These are phyloP conservation scores for Sminthurides bifidus DNA, from an alignment of 1,140 invertebrate genomes.

Conservation along the genomic window DNA sequence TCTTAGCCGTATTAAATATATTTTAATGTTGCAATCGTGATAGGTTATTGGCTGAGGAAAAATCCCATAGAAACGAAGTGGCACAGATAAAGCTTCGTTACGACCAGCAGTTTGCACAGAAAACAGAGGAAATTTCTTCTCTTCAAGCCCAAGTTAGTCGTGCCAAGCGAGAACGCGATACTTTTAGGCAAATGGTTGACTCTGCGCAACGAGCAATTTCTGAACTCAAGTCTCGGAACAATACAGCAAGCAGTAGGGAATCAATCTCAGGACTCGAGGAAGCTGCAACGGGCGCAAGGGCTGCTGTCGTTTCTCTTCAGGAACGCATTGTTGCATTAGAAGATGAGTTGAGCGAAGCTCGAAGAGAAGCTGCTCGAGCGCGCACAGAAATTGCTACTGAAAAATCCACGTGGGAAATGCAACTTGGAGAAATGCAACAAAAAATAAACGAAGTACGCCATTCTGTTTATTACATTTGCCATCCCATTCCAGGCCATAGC, in stretches of 20 bases:
- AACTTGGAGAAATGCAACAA: conserved; percentile 76
- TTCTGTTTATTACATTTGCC: background rate
- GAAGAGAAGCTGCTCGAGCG: conserved; percentile 66
- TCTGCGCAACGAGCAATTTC: conserved; percentile 67
- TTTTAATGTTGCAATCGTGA: background rate
- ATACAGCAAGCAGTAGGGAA: conserved; percentile 2
- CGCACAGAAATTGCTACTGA: conserved; percentile 83
- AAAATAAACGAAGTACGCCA: conserved; percentile 71
- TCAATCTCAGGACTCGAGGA: conserved; percentile 22
- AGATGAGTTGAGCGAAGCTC: conserved; percentile 72
- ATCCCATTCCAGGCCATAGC: too few relatives aligned
- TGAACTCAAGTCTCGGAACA: conserved; percentile 48
- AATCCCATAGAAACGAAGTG: conserved; percentile 67
- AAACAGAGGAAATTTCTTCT: conserved; percentile 72
- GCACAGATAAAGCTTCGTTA: conserved; percentile 75
- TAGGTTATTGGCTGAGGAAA: conserved; percentile 45
- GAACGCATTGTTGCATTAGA: conserved; percentile 73
- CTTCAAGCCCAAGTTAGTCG: conserved; percentile 63
- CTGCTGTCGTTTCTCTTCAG: conserved; percentile 51
- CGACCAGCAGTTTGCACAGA: conserved; percentile 69
- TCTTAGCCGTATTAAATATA: conserved; percentile 1
- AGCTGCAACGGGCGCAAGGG: conserved; percentile 40
- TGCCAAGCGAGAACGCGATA: conserved; percentile 78
- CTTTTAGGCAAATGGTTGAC: conserved; percentile 81
- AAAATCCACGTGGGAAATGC: conserved; percentile 73